Evolutionary conservation across 2,888 invertebrate genomes (phyloP).

Genomic region (Amblyjoppa fuscipennis): DNA sequence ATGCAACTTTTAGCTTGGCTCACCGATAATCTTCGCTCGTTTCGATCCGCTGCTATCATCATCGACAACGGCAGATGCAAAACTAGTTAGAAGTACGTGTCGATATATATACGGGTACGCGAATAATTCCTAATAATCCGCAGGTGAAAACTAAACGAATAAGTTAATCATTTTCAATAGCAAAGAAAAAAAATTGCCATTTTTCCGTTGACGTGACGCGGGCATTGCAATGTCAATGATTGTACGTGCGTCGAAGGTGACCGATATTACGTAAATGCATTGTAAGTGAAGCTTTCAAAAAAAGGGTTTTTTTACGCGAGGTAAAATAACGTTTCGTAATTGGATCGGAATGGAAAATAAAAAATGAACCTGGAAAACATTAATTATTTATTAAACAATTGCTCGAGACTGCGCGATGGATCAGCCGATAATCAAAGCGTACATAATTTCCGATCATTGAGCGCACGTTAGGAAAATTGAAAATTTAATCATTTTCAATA

Average conservation of each 20-base stretch:
- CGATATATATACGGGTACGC: background rate
- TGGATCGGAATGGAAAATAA: background rate
- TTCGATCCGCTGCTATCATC: conserved; percentile 41
- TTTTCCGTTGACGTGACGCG: background rate
- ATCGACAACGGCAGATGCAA: conserved; percentile 38
- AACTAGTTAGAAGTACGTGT: conserved; percentile 21
- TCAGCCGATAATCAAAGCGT: conserved; percentile 6
- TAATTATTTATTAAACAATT: background rate
- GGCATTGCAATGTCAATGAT: background rate
- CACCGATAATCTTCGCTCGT: conserved; percentile 37
- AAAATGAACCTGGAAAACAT: conserved; percentile 16
- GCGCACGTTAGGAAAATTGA: conserved; percentile 11
- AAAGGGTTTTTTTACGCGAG: too few species aligned
- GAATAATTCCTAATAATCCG: conserved; percentile 1
- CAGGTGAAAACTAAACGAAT: background rate
- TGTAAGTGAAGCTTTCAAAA: too few species aligned
- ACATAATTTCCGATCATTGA: conserved; percentile 41
- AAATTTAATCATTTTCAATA: background rate
- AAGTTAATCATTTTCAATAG: background rate
- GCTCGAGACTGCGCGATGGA: conserved; percentile 13
- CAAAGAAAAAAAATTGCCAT: background rate
- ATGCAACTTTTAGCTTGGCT: conserved; percentile 32
- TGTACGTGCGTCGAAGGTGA: background rate
- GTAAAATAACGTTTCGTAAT: background rate
- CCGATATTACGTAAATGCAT: too few species aligned